Percentiles rank a stretch among this genome's conserved stretches.
phyloP scores from a whole-genome alignment of 2,113 vertebrate species.

The Ciconia boyciana region DNA sequence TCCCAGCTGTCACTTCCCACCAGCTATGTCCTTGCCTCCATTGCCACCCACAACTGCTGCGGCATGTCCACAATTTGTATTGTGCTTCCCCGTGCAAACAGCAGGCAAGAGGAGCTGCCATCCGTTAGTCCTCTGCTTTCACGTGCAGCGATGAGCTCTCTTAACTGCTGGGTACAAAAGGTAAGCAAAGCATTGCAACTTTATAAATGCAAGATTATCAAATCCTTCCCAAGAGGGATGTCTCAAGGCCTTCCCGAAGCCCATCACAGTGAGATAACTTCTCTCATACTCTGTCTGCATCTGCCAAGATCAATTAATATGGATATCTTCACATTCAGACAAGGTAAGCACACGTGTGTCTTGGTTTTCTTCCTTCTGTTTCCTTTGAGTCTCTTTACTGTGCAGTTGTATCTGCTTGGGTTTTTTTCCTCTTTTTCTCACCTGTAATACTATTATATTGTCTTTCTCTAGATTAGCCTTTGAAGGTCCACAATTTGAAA shows the following conservation, averaged over 20 bases:
- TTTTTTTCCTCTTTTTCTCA: neutral
- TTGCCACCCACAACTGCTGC: neutral
- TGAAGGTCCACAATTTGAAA: neutral
- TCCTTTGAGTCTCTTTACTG: neutral
- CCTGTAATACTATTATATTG: neutral
- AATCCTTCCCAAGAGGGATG: neutral
- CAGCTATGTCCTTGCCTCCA: neutral
- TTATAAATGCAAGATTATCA: neutral
- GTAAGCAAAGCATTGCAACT: neutral
- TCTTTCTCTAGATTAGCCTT: neutral
- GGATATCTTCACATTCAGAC: neutral
- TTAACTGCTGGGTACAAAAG: neutral
- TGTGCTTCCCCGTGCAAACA: neutral
- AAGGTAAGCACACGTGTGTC: neutral
- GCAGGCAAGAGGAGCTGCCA: neutral
- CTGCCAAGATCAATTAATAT: neutral
- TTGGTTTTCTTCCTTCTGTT: neutral
- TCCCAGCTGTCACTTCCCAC: slow-evolving; percentile 20
- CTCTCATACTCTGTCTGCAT: neutral
- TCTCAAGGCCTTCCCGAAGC: neutral
- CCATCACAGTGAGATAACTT: neutral
- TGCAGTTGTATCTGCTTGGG: neutral
- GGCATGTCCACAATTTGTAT: neutral
- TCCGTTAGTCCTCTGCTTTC: neutral
- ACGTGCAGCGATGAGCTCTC: neutral